Conservation (phyloP, 2,888 invertebrate genomes). For the Crematogaster levior region DNA sequence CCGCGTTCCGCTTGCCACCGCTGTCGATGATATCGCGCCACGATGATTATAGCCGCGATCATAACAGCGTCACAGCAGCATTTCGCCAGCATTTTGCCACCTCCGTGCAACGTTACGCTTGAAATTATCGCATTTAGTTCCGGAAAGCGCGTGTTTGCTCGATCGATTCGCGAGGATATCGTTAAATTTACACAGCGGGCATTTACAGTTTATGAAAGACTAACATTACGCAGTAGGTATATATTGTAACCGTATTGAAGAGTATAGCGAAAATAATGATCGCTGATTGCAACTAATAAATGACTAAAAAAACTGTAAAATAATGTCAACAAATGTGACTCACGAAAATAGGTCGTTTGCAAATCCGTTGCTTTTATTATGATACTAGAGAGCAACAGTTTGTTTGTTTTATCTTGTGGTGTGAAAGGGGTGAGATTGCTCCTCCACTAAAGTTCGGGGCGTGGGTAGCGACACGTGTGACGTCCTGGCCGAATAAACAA, state of each 20-base stretch:
- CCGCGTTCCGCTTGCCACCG: neutral
- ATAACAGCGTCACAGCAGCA: neutral
- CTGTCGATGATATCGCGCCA: slow-evolving; percentile 25
- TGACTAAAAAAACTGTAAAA: neutral
- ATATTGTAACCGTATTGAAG: neutral
- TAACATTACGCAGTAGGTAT: neutral
- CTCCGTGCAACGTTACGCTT: neutral
- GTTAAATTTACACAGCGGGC: neutral
- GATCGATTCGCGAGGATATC: slow-evolving; percentile 18
- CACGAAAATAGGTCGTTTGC: neutral
- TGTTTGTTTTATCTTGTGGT: neutral
- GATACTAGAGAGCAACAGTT: neutral
- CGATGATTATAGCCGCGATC: neutral
- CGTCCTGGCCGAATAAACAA: slow-evolving; percentile 59
- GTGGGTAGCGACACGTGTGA: slow-evolving; percentile 34
- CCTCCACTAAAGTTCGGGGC: slow-evolving; percentile 11
- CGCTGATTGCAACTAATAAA: neutral
- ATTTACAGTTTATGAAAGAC: neutral
- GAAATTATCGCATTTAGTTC: slow-evolving; percentile 31
- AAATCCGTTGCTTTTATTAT: neutral
- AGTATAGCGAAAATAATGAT: neutral
- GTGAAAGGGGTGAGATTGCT: neutral
- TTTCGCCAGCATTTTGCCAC: slow-evolving; percentile 12
- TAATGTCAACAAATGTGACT: neutral
- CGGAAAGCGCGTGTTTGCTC: neutral